Conservation (phyloP, 92 coral and sea anemone genomes). For the Epizoanthus stellaris region DNA sequence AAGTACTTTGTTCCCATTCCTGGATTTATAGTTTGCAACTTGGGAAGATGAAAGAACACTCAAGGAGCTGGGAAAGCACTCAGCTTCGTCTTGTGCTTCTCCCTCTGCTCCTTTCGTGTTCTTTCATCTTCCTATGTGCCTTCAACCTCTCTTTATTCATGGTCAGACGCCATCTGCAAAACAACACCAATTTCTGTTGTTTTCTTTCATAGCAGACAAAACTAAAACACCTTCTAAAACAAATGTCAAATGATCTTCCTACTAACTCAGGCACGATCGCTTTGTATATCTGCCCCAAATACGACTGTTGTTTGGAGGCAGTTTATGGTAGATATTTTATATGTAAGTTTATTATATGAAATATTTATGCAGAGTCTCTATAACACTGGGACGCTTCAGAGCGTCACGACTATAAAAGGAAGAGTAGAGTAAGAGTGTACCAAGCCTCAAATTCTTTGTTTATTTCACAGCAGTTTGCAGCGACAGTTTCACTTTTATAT, state of each 20-base stretch:
- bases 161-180: not conserved
- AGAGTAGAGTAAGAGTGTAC: not conserved
- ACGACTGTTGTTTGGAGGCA: not conserved
- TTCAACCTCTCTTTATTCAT: not conserved
- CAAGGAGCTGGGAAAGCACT: no score
- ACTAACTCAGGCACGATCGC: no score
- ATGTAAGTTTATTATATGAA: not conserved
- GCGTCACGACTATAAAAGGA: not conserved
- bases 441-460: not conserved
- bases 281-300: no score
- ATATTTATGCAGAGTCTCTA: not conserved
- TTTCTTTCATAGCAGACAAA: no score
- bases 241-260: no score
- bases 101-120: no score
- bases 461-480: not conserved
- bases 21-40: no score
- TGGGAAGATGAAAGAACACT: no score
- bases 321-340: not conserved
- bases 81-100: no score
- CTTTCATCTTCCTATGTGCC: not conserved
- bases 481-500: not conserved
- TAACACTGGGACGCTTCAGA: not conserved
- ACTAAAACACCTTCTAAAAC: no score
- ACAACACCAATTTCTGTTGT: constrained; percentile 1
- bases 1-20: no score